Conservation (phyloP, 2,113 vertebrate species). For the Lanius ludovicianus region DNA sequence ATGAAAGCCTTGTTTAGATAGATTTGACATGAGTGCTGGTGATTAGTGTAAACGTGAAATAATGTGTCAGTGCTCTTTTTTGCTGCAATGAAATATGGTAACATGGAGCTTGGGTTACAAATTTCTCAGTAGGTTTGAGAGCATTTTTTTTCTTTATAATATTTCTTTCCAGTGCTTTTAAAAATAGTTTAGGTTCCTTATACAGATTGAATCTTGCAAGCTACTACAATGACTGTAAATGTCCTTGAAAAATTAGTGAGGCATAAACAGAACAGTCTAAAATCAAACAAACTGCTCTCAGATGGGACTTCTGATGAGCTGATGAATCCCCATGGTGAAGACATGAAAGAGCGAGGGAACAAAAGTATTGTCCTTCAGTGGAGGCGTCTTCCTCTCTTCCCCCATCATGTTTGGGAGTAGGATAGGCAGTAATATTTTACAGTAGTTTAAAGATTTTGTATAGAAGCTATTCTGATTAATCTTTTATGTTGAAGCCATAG, state of each 20-base stretch:
- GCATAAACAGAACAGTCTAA: not conserved
- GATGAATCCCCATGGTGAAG: not conserved
- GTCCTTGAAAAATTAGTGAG: not conserved
- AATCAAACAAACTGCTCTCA: not conserved
- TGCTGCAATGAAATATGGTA: not conserved
- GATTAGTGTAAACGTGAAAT: slow-evolving; percentile 49
- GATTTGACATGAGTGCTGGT: slow-evolving; percentile 34
- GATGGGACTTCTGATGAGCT: not conserved
- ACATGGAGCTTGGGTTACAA: not conserved
- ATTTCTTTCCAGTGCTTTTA: not conserved
- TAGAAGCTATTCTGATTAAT: not conserved
- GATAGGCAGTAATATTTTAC: not conserved
- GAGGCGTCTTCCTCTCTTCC: not conserved
- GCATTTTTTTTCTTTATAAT: not conserved
- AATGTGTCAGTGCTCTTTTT: not conserved
- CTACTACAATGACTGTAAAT: not conserved
- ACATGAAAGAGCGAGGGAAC: not conserved
- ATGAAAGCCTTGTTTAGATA: slow-evolving; percentile 56
- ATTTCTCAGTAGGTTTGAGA: not conserved
- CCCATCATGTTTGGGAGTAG: not conserved
- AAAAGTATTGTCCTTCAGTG: not conserved
- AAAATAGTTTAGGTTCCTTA: not conserved
- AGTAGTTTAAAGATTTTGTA: not conserved
- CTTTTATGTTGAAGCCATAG: not conserved
- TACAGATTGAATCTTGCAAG: not conserved